Percentiles rank a stretch among this genome's conserved stretches.
Conservation (phyloP, 2,797 vertebrate genomes). For the Neosilurus hyrtlii region DNA sequence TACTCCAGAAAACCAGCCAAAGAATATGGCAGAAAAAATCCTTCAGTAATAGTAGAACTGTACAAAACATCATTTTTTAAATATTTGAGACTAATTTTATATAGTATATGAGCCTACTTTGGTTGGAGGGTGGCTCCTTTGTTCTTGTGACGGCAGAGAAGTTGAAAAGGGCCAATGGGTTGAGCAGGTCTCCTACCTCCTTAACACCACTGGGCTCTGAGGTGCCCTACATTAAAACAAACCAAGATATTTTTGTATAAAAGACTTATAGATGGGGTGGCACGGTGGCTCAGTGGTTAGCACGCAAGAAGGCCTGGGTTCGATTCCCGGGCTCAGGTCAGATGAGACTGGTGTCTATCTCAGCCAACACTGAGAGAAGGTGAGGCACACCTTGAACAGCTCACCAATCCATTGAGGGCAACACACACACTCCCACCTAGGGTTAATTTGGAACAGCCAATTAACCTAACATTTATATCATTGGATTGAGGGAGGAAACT, state of each 20-base stretch:
- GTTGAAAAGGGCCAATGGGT: slow-evolving; percentile 82
- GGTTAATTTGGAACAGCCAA: too few relatives aligned
- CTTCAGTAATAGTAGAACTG: background rate
- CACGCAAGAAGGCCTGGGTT: too few relatives aligned
- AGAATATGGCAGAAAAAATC: background rate
- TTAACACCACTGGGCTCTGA: slow-evolving; percentile 63
- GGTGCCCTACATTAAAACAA: slow-evolving; percentile 18
- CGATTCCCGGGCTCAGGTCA: too few relatives aligned
- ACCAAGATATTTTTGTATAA: slow-evolving; percentile 9
- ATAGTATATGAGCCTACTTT: slow-evolving; percentile 70
- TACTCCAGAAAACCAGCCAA: background rate
- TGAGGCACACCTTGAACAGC: too few relatives aligned
- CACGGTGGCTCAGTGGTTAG: too few relatives aligned
- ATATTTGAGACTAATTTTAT: background rate
- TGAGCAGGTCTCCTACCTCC: slow-evolving; percentile 80
- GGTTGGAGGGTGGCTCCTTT: slow-evolving; percentile 71
- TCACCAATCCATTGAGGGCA: too few relatives aligned
- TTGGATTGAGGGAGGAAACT: too few relatives aligned
- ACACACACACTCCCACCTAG: too few relatives aligned
- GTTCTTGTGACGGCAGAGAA: slow-evolving; percentile 83
- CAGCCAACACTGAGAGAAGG: too few relatives aligned
- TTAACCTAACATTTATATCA: too few relatives aligned
- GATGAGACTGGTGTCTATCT: too few relatives aligned
- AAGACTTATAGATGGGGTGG: background rate
- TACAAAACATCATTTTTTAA: background rate